Percentiles rank a stretch among this genome's conserved stretches.
Conservation (phyloP, 2,888 invertebrate genomes). For the Ectemnius continuus region DNA sequence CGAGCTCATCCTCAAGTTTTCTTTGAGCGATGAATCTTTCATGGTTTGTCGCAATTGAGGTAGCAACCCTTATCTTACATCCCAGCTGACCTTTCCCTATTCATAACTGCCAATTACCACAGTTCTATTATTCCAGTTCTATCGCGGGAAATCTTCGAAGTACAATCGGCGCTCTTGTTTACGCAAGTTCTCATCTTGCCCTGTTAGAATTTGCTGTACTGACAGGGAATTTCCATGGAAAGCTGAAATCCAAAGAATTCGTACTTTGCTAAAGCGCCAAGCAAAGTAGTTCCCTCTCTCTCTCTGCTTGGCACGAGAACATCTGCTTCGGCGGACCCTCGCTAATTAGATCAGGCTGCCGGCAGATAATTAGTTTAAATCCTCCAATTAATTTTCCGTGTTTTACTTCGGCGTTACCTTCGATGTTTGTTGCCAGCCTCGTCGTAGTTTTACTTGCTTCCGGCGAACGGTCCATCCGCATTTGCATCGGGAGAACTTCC, state of each 20-base stretch:
- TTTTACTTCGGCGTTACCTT: conserved; percentile 64
- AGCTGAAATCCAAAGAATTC: conserved; percentile 42
- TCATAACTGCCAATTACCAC: no score
- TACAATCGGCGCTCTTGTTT: no score
- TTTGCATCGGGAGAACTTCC: conserved; percentile 22
- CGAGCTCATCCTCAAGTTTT: no score
- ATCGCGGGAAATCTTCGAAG: no score
- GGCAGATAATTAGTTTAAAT: conserved; percentile 67
- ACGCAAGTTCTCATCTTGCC: neutral
- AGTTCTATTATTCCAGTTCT: no score
- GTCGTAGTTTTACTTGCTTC: no score
- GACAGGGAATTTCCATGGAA: conserved; percentile 26
- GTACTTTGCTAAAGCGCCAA: conserved; percentile 33
- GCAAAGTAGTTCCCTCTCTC: conserved; percentile 19
- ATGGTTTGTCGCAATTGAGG: no score
- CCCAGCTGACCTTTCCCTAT: no score
- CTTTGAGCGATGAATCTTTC: no score
- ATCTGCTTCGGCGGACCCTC: conserved; percentile 35
- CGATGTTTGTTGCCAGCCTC: no score
- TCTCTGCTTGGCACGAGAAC: conserved; percentile 29
- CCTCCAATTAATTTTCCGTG: conserved; percentile 67
- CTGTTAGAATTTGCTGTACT: conserved; percentile 10
- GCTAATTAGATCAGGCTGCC: conserved; percentile 65
- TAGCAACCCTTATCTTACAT: no score
- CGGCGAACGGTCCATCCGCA: conserved; percentile 20